Conservation (phyloP, 64 coral and sea anemone genomes). For the Montipora efflorescens region DNA sequence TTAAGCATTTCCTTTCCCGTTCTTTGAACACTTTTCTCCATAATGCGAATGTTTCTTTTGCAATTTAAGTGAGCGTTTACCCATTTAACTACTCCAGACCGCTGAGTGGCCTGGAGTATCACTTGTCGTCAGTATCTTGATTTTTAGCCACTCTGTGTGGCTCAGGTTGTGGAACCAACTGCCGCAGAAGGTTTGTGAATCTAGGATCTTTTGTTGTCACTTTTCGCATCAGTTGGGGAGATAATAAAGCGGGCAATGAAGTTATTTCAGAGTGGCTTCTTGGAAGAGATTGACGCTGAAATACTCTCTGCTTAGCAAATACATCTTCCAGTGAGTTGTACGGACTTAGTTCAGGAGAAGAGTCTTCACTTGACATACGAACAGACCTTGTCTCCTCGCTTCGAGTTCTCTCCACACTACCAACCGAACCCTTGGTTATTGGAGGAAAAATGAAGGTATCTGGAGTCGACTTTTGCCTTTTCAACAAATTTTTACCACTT, state of each 20-base stretch:
- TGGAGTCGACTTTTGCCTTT: neutral
- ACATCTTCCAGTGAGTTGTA: neutral
- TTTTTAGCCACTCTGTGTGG: neutral
- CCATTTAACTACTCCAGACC: no score
- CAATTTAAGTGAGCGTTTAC: no score
- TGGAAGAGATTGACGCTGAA: neutral
- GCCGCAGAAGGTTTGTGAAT: constrained; percentile 16
- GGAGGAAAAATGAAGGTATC: neutral
- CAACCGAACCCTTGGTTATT: neutral
- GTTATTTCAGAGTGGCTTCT: neutral
- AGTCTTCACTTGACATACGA: neutral
- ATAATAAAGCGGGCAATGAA: constrained; percentile 30
- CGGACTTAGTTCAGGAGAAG: constrained; percentile 9
- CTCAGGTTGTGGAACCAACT: neutral
- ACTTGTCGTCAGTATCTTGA: no score
- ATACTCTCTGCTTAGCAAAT: neutral
- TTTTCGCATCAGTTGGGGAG: constrained; percentile 10
- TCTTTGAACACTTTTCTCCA: no score
- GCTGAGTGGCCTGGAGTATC: no score
- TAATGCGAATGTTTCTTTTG: no score
- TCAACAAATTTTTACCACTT: neutral
- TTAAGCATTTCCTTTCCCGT: no score
- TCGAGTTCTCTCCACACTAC: neutral
- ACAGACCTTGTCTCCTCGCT: neutral
- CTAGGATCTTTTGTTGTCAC: constrained; percentile 12